Conservation (phyloP, 1,140 invertebrate genomes). For the Hylaeus anthracinus region DNA sequence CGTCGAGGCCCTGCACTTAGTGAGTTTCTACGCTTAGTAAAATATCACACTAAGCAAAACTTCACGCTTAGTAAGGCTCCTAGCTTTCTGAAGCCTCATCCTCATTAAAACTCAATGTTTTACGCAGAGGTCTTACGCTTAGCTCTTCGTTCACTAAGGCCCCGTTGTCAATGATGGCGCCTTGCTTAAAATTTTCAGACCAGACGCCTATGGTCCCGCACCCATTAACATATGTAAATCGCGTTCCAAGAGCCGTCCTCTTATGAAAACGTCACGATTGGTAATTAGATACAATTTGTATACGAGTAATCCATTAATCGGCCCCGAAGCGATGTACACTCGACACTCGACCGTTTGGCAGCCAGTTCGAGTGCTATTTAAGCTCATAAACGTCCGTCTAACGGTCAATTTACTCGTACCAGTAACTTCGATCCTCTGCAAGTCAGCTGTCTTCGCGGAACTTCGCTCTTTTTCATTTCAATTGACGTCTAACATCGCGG, state of each 20-base stretch:
- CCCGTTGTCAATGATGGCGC: no score
- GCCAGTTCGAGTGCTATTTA: background rate
- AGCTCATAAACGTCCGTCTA: background rate
- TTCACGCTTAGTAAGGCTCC: no score
- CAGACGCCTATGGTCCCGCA: background rate
- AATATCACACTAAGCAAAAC: no score
- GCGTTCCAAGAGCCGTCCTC: background rate
- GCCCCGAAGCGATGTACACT: background rate
- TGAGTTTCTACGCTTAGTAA: no score
- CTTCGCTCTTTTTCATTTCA: background rate
- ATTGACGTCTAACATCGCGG: background rate
- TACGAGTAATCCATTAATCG: slow-evolving; percentile 4
- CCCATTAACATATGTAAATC: slow-evolving; percentile 20
- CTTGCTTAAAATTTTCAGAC: no score
- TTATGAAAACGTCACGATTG: background rate
- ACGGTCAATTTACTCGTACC: background rate
- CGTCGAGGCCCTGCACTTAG: no score
- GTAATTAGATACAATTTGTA: slow-evolving; percentile 25
- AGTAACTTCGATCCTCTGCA: background rate
- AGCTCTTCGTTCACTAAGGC: no score
- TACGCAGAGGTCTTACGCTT: no score
- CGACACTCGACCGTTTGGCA: background rate
- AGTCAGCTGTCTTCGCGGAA: background rate
- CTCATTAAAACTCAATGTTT: no score
- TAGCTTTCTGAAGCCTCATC: no score